Conservation (phyloP, 2,888 invertebrate species). For the Hanleya hanleyi region DNA sequence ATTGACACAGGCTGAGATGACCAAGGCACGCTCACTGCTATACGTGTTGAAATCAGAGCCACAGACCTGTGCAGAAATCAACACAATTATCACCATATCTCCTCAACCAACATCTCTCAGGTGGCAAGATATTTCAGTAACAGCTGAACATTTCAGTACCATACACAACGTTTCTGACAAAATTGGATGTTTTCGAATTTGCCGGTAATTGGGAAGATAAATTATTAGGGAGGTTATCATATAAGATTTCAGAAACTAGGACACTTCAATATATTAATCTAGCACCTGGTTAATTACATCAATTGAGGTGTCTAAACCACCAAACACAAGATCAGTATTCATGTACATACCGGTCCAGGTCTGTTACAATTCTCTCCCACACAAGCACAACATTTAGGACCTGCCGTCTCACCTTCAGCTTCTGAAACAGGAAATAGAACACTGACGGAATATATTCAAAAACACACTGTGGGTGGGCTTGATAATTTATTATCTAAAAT, state of each 20-base stretch:
- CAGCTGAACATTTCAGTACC: not conserved
- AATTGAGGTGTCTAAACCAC: too few species aligned
- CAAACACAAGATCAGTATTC: too few species aligned
- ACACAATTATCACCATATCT: not conserved
- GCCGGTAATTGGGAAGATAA: not conserved
- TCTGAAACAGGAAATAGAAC: not conserved
- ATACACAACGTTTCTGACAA: not conserved
- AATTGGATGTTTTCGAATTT: not conserved
- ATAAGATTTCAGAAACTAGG: too few species aligned
- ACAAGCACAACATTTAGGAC: conserved; percentile 39
- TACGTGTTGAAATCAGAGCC: conserved; percentile 52
- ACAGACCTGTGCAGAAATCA: conserved; percentile 49
- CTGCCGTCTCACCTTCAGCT: conserved; percentile 2
- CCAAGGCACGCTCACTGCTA: conserved; percentile 43
- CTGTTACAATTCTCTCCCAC: conserved; percentile 26
- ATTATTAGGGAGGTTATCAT: too few species aligned
- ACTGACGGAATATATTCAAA: not conserved
- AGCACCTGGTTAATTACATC: too few species aligned
- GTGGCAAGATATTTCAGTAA: too few species aligned
- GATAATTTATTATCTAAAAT: too few species aligned
- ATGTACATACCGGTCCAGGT: conserved; percentile 20
- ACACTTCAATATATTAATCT: too few species aligned
- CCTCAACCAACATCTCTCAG: not conserved
- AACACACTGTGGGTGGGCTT: not conserved
- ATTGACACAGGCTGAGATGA: conserved; percentile 38